Evolutionary conservation across 1,140 invertebrate genomes (phyloP), one percentile per base, ranked within the genome.

Genomic region (Drosophila ficusphila): DNA sequence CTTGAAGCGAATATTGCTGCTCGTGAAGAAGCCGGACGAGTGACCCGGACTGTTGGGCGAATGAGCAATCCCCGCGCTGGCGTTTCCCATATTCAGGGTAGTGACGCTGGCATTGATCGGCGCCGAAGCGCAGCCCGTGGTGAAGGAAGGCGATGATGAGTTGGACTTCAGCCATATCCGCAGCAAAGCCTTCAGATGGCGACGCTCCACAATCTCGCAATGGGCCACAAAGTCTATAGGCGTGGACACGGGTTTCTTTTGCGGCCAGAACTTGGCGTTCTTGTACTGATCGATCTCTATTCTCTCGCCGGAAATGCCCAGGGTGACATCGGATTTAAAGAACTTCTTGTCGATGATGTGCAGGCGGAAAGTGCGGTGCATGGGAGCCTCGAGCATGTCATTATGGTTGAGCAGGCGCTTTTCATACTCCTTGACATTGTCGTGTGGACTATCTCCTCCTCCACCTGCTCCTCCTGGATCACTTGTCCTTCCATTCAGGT

Each of bases 241-340:
- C 92, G 97, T 95, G 18, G 76, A 86, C 0, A 90, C 71, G 3
- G 82, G 73, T 64, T 94, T 93, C 89, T 93, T 94, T 76, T 93
- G 94, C 73, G 92, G 92, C 94, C 94, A 96, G 89, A 96, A 94
- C 74, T 95, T 93, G 41, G 95, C 94, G 89, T 94, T 95, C 92
- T 93, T 93, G 79, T 92, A 93, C 81, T 95, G 94, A 91, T 97
- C 96, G 46, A 98, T 97, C 92, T 98, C 97, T 53, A 98, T 95
- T 90, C 97, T 97, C 76, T 98, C 97, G 12, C 96, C 95, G 25
- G 97, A 97, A 56, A 98, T 95, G 49, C 96, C 96, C 34, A 98
- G 92, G 78, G 96, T 95, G 4, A 98, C 96, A 73, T 97, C 95
- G 21, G 95, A 95, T 89, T 96, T 97, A 7, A 96, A 93, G 76